phyloP scores from a whole-genome alignment of 2,797 vertebrate species.

The Poeciliopsis gracilis region DNA sequence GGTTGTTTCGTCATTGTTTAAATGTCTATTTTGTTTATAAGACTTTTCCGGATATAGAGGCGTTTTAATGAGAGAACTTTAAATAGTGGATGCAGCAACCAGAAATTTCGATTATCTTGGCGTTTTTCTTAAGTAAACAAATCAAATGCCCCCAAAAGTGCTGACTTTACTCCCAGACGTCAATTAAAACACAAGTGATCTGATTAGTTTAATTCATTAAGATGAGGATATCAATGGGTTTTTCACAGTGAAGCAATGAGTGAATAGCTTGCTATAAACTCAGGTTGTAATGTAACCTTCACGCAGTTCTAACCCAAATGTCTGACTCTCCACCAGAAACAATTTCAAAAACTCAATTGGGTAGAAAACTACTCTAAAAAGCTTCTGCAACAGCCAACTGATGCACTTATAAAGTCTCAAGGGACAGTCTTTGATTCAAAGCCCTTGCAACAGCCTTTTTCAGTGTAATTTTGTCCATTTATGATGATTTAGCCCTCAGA shows the following conservation, averaged over 20 bases:
- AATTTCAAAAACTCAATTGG: slow-evolving; percentile 12
- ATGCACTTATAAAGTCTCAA: slow-evolving; percentile 53
- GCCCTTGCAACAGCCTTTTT: slow-evolving; percentile 34
- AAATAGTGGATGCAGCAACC: background rate
- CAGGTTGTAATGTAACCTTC: slow-evolving; percentile 20
- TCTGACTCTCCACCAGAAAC: slow-evolving; percentile 10
- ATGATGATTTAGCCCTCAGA: slow-evolving; percentile 59
- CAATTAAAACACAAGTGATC: background rate
- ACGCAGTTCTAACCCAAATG: slow-evolving; percentile 16
- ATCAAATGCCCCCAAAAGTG: background rate
- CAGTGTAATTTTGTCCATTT: slow-evolving; percentile 53
- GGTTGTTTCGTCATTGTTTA: background rate
- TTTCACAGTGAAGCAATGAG: slow-evolving; percentile 2
- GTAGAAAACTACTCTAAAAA: slow-evolving; percentile 9
- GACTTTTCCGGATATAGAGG: background rate
- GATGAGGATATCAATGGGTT: background rate
- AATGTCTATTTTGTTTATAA: background rate
- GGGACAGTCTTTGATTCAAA: slow-evolving; percentile 36
- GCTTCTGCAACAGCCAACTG: slow-evolving; percentile 47
- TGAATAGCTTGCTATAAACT: slow-evolving; percentile 19
- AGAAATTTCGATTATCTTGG: background rate
- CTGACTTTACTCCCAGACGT: background rate
- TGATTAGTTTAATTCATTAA: background rate
- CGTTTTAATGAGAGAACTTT: background rate
- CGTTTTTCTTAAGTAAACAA: background rate